phyloP scores from a whole-genome alignment of 35 echinoderm and acorn worm genomes.

The Amphiura filiformis region DNA sequence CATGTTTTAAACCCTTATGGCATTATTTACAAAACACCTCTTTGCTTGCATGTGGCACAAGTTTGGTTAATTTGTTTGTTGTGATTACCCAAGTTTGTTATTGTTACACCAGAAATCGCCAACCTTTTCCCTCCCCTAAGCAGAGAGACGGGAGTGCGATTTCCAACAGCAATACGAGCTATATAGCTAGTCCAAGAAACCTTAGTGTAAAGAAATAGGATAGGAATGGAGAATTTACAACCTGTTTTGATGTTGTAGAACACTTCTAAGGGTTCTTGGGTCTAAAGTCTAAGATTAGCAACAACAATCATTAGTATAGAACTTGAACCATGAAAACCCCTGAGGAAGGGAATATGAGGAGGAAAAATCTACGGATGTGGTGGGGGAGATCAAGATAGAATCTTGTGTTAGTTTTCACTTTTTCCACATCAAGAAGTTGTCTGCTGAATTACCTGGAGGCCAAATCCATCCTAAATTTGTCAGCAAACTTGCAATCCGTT shows the following conservation, averaged over 20 bases:
- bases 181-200: background rate
- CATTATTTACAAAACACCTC: conserved; percentile 2
- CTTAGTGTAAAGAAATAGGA: background rate
- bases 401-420: too few relatives aligned
- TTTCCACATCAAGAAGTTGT: too few relatives aligned
- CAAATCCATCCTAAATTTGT: too few relatives aligned
- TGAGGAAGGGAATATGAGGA: too few relatives aligned
- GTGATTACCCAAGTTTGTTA: background rate
- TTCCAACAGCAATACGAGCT: background rate
- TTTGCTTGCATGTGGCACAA: conserved; percentile 7
- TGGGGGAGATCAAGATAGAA: too few relatives aligned
- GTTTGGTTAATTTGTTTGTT: conserved; percentile 15
- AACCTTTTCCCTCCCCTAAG: background rate
- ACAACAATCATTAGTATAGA: background rate
- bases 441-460: too few relatives aligned
- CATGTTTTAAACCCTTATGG: background rate
- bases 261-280: background rate
- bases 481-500: too few relatives aligned
- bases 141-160: background rate
- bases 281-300: conserved; percentile 7
- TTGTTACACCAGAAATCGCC: background rate
- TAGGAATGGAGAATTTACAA: background rate
- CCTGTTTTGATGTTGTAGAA: background rate
- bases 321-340: background rate
- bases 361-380: too few relatives aligned